These are phyloP conservation scores for Scaeva pyrastri DNA, from an alignment of 2,888 invertebrate species.

Conservation along the genomic window DNA sequence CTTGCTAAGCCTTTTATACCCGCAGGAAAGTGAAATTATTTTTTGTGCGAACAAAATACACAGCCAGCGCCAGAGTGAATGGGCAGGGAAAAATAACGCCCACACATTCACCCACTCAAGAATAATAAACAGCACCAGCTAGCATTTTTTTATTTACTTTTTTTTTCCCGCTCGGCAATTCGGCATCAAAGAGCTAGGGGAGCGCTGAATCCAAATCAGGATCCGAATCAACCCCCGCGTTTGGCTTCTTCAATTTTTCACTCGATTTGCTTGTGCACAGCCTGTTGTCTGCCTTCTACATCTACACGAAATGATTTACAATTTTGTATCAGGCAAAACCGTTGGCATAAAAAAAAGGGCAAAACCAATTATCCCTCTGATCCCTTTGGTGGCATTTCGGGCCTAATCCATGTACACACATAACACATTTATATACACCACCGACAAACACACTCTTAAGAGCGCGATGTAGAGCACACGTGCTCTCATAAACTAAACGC, in stretches of 20 bases:
- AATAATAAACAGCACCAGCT: slow-evolving; percentile 50
- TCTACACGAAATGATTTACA: slow-evolving; percentile 53
- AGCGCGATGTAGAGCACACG: slow-evolving; percentile 22
- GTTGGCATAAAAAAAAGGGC: slow-evolving; percentile 37
- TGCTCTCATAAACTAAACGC: slow-evolving; percentile 39
- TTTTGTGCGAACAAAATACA: slow-evolving; percentile 47
- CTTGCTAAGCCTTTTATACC: slow-evolving; percentile 69
- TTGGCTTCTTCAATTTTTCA: slow-evolving; percentile 45
- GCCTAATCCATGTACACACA: slow-evolving; percentile 59
- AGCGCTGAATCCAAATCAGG: not conserved
- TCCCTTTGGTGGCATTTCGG: slow-evolving; percentile 62
- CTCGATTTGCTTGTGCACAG: slow-evolving; percentile 37
- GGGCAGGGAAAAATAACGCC: not conserved
- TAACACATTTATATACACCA: not conserved
- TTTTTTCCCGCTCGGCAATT: too few species aligned
- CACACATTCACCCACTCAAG: slow-evolving; percentile 17
- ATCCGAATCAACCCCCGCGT: not conserved
- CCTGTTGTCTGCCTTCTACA: slow-evolving; percentile 26
- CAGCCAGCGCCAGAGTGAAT: not conserved
- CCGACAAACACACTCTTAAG: not conserved
- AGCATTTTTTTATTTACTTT: not conserved
- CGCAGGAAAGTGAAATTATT: slow-evolving; percentile 66
- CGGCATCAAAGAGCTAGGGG: not conserved
- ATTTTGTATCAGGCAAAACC: slow-evolving; percentile 52
- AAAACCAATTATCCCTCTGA: slow-evolving; percentile 72